Percentiles rank a stretch among this genome's conserved stretches.
Evolutionary conservation across 2,888 invertebrate species (phyloP).

Genomic region (Thelaira solivaga): DNA sequence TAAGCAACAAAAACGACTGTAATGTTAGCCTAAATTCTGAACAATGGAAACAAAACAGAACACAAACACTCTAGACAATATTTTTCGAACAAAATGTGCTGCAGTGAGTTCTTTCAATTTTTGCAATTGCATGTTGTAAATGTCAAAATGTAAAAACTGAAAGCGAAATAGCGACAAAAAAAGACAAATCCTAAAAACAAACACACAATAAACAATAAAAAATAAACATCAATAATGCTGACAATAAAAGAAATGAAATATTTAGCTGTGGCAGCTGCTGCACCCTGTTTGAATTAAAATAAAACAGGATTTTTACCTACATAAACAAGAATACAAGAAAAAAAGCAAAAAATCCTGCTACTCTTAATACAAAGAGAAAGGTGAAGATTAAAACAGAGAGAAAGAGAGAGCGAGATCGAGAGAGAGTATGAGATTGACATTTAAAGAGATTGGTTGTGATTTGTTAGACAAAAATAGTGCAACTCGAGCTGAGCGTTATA

Average conservation of each 20-base stretch:
- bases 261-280: conserved; percentile 64
- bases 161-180: not conserved
- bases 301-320: conserved; percentile 57
- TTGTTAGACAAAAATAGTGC: conserved; percentile 20
- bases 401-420: conserved; percentile 37
- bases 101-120: conserved; percentile 17
- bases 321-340: conserved; percentile 9
- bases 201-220: conserved; percentile 50
- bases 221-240: conserved; percentile 38
- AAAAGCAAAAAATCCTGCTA: too few relatives aligned
- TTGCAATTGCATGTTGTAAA: not conserved
- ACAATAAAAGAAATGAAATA: conserved; percentile 20
- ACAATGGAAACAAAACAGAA: too few relatives aligned
- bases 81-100: not conserved
- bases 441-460: too few relatives aligned
- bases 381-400: not conserved
- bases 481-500: not conserved
- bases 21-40: too few relatives aligned
- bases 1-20: not conserved
- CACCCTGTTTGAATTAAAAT: conserved; percentile 59
- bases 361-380: too few relatives aligned
- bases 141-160: conserved; percentile 12
- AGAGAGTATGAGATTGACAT: too few relatives aligned
- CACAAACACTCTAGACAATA: not conserved
- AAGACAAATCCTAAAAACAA: conserved; percentile 40